phyloP scores from a whole-genome alignment of 2,888 invertebrate species.

The Drosophila phalerata region DNA sequence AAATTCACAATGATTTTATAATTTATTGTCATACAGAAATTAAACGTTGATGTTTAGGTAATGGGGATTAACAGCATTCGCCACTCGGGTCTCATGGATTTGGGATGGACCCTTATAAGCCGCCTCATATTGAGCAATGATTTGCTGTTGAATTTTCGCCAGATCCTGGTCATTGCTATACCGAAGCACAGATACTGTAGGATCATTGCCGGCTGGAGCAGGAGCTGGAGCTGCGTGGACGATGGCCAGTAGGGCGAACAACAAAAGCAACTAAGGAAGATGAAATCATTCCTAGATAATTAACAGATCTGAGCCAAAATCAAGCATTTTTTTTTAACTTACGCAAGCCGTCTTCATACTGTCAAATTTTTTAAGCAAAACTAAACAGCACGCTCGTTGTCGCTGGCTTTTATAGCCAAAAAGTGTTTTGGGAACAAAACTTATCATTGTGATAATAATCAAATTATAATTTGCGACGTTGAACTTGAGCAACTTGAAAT shows the following conservation, averaged over 20 bases:
- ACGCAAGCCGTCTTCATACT: conserved; percentile 66
- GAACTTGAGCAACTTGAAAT: conserved; percentile 68
- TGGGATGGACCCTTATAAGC: conserved; percentile 75
- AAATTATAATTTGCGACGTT: conserved; percentile 72
- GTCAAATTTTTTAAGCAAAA: conserved; percentile 31
- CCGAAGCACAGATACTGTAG: conserved; percentile 66
- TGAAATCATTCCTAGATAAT: not conserved
- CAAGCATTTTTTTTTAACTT: conserved; percentile 26
- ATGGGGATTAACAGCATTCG: conserved; percentile 63
- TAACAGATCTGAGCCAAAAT: not conserved
- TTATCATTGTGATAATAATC: conserved; percentile 55
- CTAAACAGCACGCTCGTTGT: conserved; percentile 48
- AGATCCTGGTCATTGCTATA: conserved; percentile 75
- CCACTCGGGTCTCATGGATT: conserved; percentile 65
- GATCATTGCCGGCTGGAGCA: conserved; percentile 53
- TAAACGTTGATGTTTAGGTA: conserved; percentile 59
- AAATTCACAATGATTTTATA: conserved; percentile 32
- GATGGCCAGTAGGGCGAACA: conserved; percentile 52
- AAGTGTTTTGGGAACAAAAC: conserved; percentile 26
- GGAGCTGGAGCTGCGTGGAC: conserved; percentile 44
- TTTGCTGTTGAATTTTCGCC: conserved; percentile 69
- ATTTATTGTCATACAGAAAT: conserved; percentile 55
- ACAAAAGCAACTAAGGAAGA: conserved; percentile 52
- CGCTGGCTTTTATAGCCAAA: conserved; percentile 59
- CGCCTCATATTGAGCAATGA: conserved; percentile 81